Evolutionary conservation across 2,888 invertebrate species (phyloP).

Genomic region (Xestia ashworthii): DNA sequence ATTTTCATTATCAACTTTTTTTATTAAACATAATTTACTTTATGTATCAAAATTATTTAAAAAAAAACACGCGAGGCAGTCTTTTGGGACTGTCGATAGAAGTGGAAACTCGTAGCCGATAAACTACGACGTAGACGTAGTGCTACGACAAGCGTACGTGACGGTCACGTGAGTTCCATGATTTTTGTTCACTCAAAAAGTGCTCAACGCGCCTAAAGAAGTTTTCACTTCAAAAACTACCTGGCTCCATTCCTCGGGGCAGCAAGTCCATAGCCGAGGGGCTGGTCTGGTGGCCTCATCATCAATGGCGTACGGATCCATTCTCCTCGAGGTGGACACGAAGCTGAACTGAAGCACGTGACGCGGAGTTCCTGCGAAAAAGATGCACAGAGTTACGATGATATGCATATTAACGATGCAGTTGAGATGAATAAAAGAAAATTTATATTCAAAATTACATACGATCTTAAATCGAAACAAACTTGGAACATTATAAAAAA

Average conservation of each 20-base stretch:
- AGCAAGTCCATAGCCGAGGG: slow-evolving; percentile 92
- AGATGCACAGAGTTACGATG: background rate
- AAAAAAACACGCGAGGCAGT: too few relatives aligned
- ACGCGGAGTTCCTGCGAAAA: slow-evolving; percentile 91
- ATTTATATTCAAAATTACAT: too few relatives aligned
- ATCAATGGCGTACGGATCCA: slow-evolving; percentile 93
- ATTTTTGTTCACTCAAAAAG: too few relatives aligned
- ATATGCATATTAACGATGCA: background rate
- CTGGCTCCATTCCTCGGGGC: slow-evolving; percentile 91
- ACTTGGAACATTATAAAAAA: background rate
- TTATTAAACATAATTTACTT: background rate
- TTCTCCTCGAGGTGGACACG: slow-evolving; percentile 93
- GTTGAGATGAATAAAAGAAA: background rate
- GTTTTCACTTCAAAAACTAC: slow-evolving; percentile 2
- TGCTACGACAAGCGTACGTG: too few relatives aligned
- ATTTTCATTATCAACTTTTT: too few relatives aligned
- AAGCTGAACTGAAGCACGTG: slow-evolving; percentile 92
- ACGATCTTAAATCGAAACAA: background rate
- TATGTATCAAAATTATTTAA: background rate
- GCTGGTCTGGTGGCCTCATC: slow-evolving; percentile 91
- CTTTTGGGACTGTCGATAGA: too few relatives aligned
- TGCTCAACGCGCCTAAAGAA: too few relatives aligned
- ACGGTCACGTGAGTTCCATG: too few relatives aligned
- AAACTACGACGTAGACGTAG: too few relatives aligned
- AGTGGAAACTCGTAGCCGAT: too few relatives aligned